Conservation (phyloP, 2,888 invertebrate species). For the Pammene fasciana region DNA sequence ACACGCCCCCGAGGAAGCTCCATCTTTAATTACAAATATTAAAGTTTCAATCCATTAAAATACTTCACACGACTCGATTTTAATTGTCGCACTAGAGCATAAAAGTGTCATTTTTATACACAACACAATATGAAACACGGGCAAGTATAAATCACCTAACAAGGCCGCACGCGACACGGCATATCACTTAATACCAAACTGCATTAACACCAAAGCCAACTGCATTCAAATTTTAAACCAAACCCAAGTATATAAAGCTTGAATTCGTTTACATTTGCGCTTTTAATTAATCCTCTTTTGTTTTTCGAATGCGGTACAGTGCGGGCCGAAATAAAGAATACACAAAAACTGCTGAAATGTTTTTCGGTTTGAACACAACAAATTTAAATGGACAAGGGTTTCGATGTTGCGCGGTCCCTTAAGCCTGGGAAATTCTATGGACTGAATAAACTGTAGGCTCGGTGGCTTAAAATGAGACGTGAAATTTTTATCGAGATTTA, state of each 20-base stretch:
- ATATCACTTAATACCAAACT: constrained; percentile 2
- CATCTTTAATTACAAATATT: constrained; percentile 24
- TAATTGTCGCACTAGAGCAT: constrained; percentile 40
- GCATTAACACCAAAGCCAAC: background rate
- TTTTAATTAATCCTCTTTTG: constrained; percentile 21
- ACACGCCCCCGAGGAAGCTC: background rate
- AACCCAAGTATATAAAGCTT: background rate
- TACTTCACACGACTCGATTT: constrained; percentile 30
- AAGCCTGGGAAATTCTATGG: constrained; percentile 27
- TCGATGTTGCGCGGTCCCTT: constrained; percentile 25
- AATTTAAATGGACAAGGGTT: constrained; percentile 39
- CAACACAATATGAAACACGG: constrained; percentile 38
- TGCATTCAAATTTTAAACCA: constrained; percentile 1
- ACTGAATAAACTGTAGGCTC: constrained; percentile 11
- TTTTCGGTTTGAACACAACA: constrained; percentile 33
- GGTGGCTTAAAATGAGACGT: constrained; percentile 18
- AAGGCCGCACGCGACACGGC: constrained; percentile 34
- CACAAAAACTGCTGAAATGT: constrained; percentile 30
- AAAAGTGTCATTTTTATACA: constrained; percentile 41
- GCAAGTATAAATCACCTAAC: constrained; percentile 38
- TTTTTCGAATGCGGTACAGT: constrained; percentile 17
- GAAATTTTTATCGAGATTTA: constrained; percentile 7
- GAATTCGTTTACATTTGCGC: background rate
- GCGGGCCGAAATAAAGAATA: constrained; percentile 35
- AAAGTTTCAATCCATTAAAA: constrained; percentile 31